Conservation (phyloP, 1,140 invertebrate species). For the Eubasilissa regina region DNA sequence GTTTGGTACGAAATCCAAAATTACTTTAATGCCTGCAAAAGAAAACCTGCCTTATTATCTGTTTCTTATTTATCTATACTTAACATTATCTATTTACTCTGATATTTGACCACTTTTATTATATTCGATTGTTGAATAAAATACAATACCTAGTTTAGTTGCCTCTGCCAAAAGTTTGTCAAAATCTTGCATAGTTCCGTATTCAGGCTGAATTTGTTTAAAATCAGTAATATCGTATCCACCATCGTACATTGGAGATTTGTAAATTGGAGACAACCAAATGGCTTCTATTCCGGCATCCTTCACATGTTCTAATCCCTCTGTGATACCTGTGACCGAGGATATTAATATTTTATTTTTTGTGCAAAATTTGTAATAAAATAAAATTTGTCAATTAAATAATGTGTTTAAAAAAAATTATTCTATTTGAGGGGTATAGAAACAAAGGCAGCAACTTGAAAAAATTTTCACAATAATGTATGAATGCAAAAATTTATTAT, state of each 20-base stretch:
- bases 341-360: slow-evolving; percentile 57
- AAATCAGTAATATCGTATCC: slow-evolving; percentile 82
- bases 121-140: too few species aligned
- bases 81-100: too few species aligned
- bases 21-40: slow-evolving; percentile 70
- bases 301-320: slow-evolving; percentile 70
- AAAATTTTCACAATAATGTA: too few species aligned
- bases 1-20: slow-evolving; percentile 82
- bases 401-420: too few species aligned
- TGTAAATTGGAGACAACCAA: slow-evolving; percentile 83
- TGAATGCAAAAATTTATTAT: too few species aligned
- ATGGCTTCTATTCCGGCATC: slow-evolving; percentile 74
- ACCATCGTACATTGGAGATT: slow-evolving; percentile 78
- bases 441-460: too few species aligned
- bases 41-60: too few species aligned
- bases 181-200: slow-evolving; percentile 83
- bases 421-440: too few species aligned
- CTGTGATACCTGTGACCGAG: slow-evolving; percentile 73
- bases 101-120: too few species aligned
- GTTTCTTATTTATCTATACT: too few species aligned
- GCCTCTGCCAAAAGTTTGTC: slow-evolving; percentile 76
- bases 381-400: neutral
- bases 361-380: too few species aligned
- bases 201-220: slow-evolving; percentile 80
- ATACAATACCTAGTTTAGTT: too few species aligned